phyloP scores from a whole-genome alignment of 2,113 vertebrate genomes.

The Illadopsis cleaveri region DNA sequence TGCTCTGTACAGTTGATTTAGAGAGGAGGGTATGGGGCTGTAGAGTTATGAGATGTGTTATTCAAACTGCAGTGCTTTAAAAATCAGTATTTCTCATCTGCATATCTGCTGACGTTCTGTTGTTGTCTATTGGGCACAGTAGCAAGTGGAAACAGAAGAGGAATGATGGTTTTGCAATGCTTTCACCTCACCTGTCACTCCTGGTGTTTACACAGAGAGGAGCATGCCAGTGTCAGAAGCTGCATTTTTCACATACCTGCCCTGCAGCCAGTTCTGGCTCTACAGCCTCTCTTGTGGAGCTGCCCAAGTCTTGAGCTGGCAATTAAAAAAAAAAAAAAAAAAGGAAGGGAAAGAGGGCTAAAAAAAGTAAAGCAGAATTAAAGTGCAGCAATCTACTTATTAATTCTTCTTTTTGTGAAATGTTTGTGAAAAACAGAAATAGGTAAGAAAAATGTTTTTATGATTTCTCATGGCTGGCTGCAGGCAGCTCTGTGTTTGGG shows the following conservation, averaged over 20 bases:
- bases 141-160: not conserved
- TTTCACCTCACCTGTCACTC: conserved; percentile 32
- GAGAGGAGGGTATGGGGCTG: not conserved
- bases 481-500: not conserved
- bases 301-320: not conserved
- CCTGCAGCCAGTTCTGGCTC: conserved; percentile 6
- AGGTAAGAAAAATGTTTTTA: not conserved
- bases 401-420: not conserved
- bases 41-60: not conserved
- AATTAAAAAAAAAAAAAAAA: not conserved
- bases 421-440: not conserved
- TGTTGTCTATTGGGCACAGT: not conserved
- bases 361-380: not conserved
- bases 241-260: conserved; percentile 60
- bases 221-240: conserved; percentile 19
- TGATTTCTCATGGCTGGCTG: not conserved
- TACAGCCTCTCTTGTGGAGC: not conserved
- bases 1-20: not conserved
- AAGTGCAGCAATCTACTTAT: not conserved
- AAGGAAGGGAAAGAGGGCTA: not conserved
- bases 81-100: not conserved
- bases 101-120: not conserved
- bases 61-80: not conserved
- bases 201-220: not conserved
- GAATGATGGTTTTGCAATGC: not conserved